Evolutionary conservation across 1,140 invertebrate species (phyloP), one percentile per base, ranked within the genome.

Genomic region (Ceratosolen fusciceps): DNA sequence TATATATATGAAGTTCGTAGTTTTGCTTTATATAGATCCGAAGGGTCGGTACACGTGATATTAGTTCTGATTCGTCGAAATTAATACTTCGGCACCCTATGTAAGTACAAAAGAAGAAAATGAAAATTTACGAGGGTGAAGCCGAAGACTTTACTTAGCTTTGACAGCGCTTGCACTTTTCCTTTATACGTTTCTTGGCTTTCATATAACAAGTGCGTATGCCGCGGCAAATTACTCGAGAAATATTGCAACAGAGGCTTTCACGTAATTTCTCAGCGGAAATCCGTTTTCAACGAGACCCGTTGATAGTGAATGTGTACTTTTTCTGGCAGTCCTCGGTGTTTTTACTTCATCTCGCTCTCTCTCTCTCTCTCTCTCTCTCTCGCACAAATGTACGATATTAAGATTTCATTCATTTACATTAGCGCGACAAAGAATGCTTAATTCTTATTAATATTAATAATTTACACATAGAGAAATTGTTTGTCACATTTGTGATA

Each of bases 271-370:
- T 71, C 19, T 71, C 47, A 71, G 26, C 47, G 43, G 68, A 71
- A 31, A 71, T 71, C 68, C 68, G 47, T 21, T 54, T 54, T 71
- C 47, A 70, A 16, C 67, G 39, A 24, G 62, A 70, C 24, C 47
- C 16, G n/a, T 8, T n/a, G n/a, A n/a, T n/a, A n/a, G n/a, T n/a
- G n/a, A n/a, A n/a, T n/a, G 1, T 0, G 12, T 24, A 24, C 16
- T 21, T 0, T 1, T 70, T 47, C 47, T 62, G 8, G 31, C 34
- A 24, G 39, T 70, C 9, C 9, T 26, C 8, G 8, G 12, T 1
- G 31, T 62, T 4, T 62, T 37, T 8, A 4, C 34, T 34, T 19
- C 5, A 14, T 43, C n/a, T n/a, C 31, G 7, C 24, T 67, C 3
- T 16, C n/a, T 43, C n/a, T n/a, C n/a, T n/a, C n/a, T n/a, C n/a